Conservation (phyloP, 2,797 vertebrate species). For the Enteromius unitaeniatus region DNA sequence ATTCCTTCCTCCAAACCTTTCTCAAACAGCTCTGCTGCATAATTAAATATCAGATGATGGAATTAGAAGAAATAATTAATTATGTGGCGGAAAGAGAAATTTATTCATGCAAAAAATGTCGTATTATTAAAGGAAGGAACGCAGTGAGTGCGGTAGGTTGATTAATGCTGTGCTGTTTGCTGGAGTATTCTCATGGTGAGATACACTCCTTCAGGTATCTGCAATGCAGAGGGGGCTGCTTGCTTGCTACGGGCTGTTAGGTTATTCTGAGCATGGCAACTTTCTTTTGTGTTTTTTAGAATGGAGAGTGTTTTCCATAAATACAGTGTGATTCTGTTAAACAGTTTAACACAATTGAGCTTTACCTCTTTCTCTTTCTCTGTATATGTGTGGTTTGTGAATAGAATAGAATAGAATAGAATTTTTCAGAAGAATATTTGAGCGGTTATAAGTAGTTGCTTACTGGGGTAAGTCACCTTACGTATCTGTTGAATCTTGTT, state of each 20-base stretch:
- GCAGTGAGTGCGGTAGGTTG: background rate
- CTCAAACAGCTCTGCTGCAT: constrained; percentile 30
- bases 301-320: background rate
- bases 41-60: constrained; percentile 33
- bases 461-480: background rate
- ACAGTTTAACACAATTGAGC: background rate
- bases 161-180: constrained; percentile 55
- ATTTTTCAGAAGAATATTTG: background rate
- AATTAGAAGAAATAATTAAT: constrained; percentile 51
- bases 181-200: constrained; percentile 48
- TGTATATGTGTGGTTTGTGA: background rate
- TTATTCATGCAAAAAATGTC: constrained; percentile 20
- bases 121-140: constrained; percentile 26
- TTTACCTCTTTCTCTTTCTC: background rate
- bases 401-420: background rate
- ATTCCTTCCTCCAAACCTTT: constrained; percentile 31
- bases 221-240: constrained; percentile 50
- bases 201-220: constrained; percentile 50
- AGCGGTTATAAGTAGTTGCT: background rate
- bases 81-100: constrained; percentile 30
- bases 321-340: background rate
- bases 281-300: background rate
- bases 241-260: background rate
- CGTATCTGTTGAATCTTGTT: background rate
- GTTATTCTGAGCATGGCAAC: background rate